Evolutionary conservation across 30 jellyfish, hydroid and myxozoan genomes (phyloP), one percentile per base, ranked within the genome.

Genomic region (Aurelia aurita complex sp. Pacific): DNA sequence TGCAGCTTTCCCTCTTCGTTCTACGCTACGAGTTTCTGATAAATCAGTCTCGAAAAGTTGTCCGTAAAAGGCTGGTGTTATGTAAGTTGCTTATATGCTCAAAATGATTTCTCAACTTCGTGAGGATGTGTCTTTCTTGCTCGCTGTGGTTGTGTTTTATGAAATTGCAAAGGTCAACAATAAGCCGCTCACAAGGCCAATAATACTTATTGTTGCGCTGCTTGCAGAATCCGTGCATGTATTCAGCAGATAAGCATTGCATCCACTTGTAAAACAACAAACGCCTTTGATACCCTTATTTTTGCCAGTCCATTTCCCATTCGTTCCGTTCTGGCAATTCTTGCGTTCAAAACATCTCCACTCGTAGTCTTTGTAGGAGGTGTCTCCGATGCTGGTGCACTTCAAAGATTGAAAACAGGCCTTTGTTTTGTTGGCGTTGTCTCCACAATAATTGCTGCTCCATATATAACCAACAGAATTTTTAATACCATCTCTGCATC

Each of bases 371-470:
- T 46, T n/a, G 60, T 46, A 51, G 50, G 8, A 1, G 4, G 70
- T 51, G 16, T 53, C 72, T 16, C 73, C 85, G 61, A 74, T n/a
- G 0, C 7, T 5, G 35, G 43, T 38, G 72, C 85, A 74, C 18
- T 74, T 18, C 36, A 46, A 50, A 0, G 85, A 74, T 51, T 74
- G 85, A 53, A 74, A 74, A 53, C 85, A 74, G 42, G 85, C 85
- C 23, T 23, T 74, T 32, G 34, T 52, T 34, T 46, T 0, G 15
- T 46, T 46, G 2, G 8, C 57, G 8, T 46, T 46, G 8, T 7
- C 13, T 2, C 57, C 57, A 9, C 57, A 46, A 40, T 46, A 46
- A 10, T 14, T n/a, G 6, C 73, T 38, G 32, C 59, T 74, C 85
- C 43, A 54, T 23, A 74, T 5, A 19, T 46, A 46, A 13, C 23